Conservation (phyloP, 1,140 invertebrate species). For the Drosophila ogumai region DNA sequence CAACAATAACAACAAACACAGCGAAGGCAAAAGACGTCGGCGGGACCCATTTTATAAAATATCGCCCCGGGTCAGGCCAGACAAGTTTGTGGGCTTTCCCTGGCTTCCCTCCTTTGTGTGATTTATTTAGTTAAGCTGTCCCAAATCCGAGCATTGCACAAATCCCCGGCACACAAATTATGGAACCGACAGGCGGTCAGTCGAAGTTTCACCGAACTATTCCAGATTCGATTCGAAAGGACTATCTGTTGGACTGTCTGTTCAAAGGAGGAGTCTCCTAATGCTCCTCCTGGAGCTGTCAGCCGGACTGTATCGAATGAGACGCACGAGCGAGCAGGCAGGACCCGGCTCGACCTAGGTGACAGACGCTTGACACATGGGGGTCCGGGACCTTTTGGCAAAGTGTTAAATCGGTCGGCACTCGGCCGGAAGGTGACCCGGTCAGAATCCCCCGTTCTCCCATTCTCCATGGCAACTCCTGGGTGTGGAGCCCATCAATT, state of each 20-base stretch:
- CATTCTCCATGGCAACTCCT: conserved; percentile 23
- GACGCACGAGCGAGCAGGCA: conserved; percentile 67
- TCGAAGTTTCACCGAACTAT: conserved; percentile 40
- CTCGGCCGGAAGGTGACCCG: conserved; percentile 39
- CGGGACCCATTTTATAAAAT: conserved; percentile 48
- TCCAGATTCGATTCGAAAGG: conserved; percentile 45
- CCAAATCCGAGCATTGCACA: conserved; percentile 67
- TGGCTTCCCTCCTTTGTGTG: conserved; percentile 55
- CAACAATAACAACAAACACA: conserved; percentile 20
- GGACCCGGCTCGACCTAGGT: conserved; percentile 52
- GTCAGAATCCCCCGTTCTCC: not conserved
- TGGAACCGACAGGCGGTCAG: conserved; percentile 43
- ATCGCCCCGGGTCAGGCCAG: conserved; percentile 35
- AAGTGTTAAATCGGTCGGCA: conserved; percentile 62
- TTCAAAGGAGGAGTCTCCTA: not conserved
- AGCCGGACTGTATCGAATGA: conserved; percentile 53
- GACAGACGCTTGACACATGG: conserved; percentile 74
- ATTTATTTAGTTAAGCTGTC: conserved; percentile 80
- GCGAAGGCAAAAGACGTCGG: not conserved
- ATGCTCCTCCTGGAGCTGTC: conserved; percentile 16
- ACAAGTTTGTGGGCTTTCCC: conserved; percentile 53
- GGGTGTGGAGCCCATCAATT: conserved; percentile 26
- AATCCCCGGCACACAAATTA: conserved; percentile 73
- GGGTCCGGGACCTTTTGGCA: conserved; percentile 53
- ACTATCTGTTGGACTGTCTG: conserved; percentile 17